These are phyloP conservation scores for Daubentonia madagascariensis DNA, from an alignment of 2,113 vertebrate species.

Conservation along the genomic window DNA sequence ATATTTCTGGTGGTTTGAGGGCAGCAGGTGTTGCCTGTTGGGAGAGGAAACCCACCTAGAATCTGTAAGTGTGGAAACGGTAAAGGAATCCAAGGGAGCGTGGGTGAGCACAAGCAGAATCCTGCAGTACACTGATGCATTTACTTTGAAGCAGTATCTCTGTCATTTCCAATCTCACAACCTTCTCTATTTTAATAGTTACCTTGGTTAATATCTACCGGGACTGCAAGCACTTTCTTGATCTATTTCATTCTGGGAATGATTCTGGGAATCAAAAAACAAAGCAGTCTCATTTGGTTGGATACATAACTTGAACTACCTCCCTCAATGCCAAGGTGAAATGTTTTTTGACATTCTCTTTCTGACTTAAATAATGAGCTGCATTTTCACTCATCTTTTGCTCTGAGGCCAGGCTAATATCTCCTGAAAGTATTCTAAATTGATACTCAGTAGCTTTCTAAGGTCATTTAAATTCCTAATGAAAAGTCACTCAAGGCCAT, in stretches of 20 bases:
- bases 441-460: slow-evolving; percentile 82
- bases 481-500: slow-evolving; percentile 81
- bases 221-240: background rate
- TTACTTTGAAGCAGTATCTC: background rate
- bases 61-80: background rate
- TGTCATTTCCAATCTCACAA: background rate
- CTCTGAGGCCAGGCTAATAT: slow-evolving; percentile 75
- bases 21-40: background rate
- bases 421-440: slow-evolving; percentile 78
- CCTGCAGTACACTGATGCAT: background rate
- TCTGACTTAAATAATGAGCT: slow-evolving; percentile 60
- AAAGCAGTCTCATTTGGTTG: background rate
- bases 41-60: background rate
- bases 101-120: background rate
- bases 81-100: background rate
- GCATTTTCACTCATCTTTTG: slow-evolving; percentile 74
- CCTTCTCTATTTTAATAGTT: background rate
- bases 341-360: slow-evolving; percentile 43
- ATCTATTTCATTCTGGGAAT: background rate
- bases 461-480: slow-evolving; percentile 85
- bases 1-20: background rate
- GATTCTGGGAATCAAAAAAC: background rate
- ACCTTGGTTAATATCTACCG: background rate
- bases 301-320: background rate
- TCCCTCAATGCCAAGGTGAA: background rate